Percentiles rank a stretch among this genome's conserved stretches.
Evolutionary conservation across 2,888 invertebrate species (phyloP).

Genomic region (Cheilosia vernalis): DNA sequence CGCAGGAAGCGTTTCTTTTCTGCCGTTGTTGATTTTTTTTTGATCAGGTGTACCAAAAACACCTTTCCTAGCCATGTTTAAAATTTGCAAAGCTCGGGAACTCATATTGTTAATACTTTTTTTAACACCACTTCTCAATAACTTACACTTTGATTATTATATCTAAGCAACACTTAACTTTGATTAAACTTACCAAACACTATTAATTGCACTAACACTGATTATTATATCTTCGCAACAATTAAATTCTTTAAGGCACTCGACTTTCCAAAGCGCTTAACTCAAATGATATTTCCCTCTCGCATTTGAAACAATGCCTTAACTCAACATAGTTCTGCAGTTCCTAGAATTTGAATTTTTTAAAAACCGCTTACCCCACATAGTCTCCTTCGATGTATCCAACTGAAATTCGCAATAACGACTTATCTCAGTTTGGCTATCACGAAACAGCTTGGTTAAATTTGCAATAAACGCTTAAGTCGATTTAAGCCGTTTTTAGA

Average conservation of each 20-base stretch:
- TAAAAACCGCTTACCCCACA: too few relatives aligned
- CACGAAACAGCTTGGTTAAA: conserved; percentile 2
- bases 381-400: not conserved
- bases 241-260: not conserved
- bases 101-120: too few relatives aligned
- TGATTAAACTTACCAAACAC: too few relatives aligned
- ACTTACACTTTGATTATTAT: too few relatives aligned
- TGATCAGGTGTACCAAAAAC: too few relatives aligned
- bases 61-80: too few relatives aligned
- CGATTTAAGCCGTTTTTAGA: conserved; percentile 10
- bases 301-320: conserved; percentile 26
- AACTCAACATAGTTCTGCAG: conserved; percentile 21
- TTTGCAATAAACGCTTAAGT: not conserved
- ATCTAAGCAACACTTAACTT: not conserved
- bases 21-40: too few relatives aligned
- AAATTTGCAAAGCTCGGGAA: too few relatives aligned
- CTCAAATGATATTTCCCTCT: conserved; percentile 24
- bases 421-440: conserved; percentile 4
- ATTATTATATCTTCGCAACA: conserved; percentile 1
- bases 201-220: not conserved
- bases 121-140: too few relatives aligned
- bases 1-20: too few relatives aligned
- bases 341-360: conserved; percentile 10
- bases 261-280: not conserved
- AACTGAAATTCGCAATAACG: conserved; percentile 7